Evolutionary conservation across 53 echinoderm and acorn worm species (phyloP), one percentile per base, ranked within the genome.

Genomic region (Holothuria scabra): DNA sequence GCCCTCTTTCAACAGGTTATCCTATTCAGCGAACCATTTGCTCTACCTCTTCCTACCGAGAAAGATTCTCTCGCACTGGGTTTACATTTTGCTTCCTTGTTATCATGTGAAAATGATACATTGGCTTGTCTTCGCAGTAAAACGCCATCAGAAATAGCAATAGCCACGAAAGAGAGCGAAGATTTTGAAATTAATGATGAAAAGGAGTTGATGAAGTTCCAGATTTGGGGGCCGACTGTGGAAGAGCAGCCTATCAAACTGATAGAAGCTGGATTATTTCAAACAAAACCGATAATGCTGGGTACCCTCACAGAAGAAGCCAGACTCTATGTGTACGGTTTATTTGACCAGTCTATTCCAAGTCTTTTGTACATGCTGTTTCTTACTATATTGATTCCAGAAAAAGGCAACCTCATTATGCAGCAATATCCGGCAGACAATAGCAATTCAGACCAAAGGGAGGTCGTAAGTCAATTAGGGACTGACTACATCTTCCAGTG

Each of bases 171-270:
- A 14, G 34, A n/a, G 26, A 33, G 24, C 30, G 37, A 34, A 10
- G 32, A 13, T 33, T 59, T 33, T 34, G 22, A 35, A 9, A 32
- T 60, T 16, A 61, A 80, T 35, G 18, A 30, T 1, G 20, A 20
- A 60, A 59, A 80, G 59, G 8, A 58, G 10, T 33, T 69, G 8
- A 37, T 32, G 33, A 26, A 11, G 14, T 71, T 84, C 31, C 52
- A 84, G 56, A 57, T 52, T 25, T 84, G 84, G 84, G 84, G 84
- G 14, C 84, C 84, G 10, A 35, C 33, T 16, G 69, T 84, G 7
- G 84, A 84, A 7, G 59, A 34, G n/a, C 71, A 71, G n/a, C 37
- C 84, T 33, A 24, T 84, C 18, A 56, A 48, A 24, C 21, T 25
- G 49, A 72, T 84, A 28, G 57, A 35, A 44, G 35, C 24, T 31